A percentile compares a stretch with the other conserved stretches of the same genome.
Conservation (phyloP, 2,113 vertebrate genomes). For the Stomatorhinus ivindoensis region DNA sequence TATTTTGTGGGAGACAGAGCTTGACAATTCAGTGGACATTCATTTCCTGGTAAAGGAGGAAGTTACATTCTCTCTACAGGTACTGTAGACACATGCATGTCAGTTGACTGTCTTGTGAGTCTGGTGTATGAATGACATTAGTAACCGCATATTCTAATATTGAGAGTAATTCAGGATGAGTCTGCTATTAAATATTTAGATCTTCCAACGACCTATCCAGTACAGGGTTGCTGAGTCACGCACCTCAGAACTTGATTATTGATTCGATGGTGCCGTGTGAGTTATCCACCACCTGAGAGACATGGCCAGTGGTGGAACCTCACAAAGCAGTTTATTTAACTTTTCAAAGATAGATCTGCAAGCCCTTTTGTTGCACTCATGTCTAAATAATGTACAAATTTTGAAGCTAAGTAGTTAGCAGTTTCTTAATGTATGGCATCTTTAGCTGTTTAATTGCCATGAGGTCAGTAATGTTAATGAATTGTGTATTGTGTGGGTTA, state of each 20-base stretch:
- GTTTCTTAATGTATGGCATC: not conserved
- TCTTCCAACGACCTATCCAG: not conserved
- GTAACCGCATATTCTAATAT: not conserved
- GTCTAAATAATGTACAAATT: not conserved
- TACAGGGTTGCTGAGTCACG: not conserved
- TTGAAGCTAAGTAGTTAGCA: not conserved
- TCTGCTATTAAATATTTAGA: not conserved
- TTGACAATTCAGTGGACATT: not conserved
- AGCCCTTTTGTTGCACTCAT: not conserved
- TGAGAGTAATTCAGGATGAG: not conserved
- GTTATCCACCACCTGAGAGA: not conserved
- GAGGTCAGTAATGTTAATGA: not conserved
- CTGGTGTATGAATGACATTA: not conserved
- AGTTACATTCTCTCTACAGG: not conserved
- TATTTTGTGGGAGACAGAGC: not conserved
- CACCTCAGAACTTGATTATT: not conserved
- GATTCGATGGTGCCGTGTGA: not conserved
- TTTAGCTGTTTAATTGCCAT: not conserved
- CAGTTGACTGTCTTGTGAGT: not conserved
- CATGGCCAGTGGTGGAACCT: not conserved
- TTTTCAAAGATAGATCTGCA: not conserved
- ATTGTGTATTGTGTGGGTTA: not conserved
- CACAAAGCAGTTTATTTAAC: not conserved
- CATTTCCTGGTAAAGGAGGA: not conserved
- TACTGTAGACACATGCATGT: not conserved